phyloP scores from a whole-genome alignment of 2,797 vertebrate genomes.

The Manis javanica region DNA sequence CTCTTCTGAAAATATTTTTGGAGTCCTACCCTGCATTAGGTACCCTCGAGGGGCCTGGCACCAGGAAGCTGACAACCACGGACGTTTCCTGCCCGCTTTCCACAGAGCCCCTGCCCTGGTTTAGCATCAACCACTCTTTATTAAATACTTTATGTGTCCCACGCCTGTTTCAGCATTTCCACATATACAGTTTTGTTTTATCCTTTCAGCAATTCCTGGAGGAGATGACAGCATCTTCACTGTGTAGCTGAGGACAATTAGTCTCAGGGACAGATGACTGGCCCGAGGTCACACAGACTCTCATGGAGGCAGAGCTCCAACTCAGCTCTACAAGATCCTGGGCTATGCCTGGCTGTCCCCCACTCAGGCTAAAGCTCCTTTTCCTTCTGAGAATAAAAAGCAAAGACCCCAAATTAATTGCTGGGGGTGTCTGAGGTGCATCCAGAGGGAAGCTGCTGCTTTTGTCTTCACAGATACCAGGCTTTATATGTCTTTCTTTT shows the following conservation, averaged over 20 bases:
- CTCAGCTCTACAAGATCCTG: rapidly evolving
- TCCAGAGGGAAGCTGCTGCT: neutral
- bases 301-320: neutral
- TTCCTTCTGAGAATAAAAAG: neutral
- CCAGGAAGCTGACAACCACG: rapidly evolving
- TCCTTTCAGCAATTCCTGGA: neutral
- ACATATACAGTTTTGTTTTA: neutral
- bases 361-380: neutral
- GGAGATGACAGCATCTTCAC: neutral
- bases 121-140: neutral
- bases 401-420: neutral
- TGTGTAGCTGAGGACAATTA: neutral
- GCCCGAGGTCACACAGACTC: neutral
- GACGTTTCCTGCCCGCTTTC: neutral
- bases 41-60: too few relatives aligned
- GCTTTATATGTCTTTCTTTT: neutral
- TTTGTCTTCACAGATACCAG: neutral
- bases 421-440: neutral
- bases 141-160: neutral
- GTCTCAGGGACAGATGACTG: neutral
- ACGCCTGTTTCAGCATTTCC: neutral
- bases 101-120: neutral
- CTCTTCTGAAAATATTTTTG: neutral
- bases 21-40: neutral
- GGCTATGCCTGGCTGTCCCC: neutral